Base-by-base conservation (phyloP, 2,888 invertebrate genomes). In the Cerastoderma edule region DNA sequence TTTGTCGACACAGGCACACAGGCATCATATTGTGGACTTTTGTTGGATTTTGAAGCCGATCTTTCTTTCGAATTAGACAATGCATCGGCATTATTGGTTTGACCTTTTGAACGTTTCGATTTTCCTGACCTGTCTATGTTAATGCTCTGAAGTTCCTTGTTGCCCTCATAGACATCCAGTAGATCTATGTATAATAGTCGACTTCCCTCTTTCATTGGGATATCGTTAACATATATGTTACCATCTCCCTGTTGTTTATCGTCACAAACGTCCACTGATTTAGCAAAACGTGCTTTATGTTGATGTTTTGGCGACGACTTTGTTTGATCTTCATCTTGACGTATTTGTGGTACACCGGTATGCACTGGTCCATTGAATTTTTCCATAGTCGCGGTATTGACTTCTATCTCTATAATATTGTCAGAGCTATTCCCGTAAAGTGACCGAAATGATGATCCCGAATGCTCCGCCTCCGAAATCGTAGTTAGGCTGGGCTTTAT, bases 351-450 rank as follows among this genome's bases (percentile, higher is more conserved):
- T 24, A 24, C 6, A 53, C 6, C 5, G 3, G 6, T 56, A 6
- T 56, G 30, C 28, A 32, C 2, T 6, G 60, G 60, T 39, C 33
- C 24, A 39, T 39, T 60, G 8, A 57, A n/a, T 5, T 57, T 57
- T 2, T 57, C 22, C 22, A 60, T 13, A 1, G 60, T 33, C 1
- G 35, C 24, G 13, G 10, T 60, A 39, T 39, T 60, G 13, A 44
- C 39, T 22, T 39, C 60, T 24, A 60, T 60, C 24, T 60, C 60
- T 22, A 60, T 60, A 60, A 60, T 60, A 39, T 22, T 39, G 2
- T 60, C 60, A 0, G 60, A 60, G 27, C 39, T 39, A 10, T 60
- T 60, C 0, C 22, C 39, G 13, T 60, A 39, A 39, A 27, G n/a
- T 22, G 60, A 60, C 8, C 19, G n/a, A 39, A 39, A 60, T 39